Evolutionary conservation across 2,113 vertebrate species (phyloP).

Genomic region (Pyrgilauda ruficollis): DNA sequence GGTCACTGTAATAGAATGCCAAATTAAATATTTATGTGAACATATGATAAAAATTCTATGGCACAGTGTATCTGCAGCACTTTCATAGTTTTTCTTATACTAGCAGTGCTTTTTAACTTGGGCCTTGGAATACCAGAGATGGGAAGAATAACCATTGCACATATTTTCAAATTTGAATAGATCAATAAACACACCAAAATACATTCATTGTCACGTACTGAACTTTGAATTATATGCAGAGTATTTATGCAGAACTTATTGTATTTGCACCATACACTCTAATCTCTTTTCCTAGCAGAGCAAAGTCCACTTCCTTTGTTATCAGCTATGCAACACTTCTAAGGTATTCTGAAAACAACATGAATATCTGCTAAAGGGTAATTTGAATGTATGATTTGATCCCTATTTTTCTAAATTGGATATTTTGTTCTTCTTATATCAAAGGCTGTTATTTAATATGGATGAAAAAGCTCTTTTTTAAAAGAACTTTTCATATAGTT

Average conservation of each 20-base stretch:
- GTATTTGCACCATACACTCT: background rate
- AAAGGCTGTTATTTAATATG: background rate
- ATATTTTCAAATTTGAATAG: background rate
- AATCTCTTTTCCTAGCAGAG: background rate
- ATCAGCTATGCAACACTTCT: background rate
- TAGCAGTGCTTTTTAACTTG: background rate
- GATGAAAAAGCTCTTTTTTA: background rate
- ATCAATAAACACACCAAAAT: background rate
- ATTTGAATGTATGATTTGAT: background rate
- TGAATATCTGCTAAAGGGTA: background rate
- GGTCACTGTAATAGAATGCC: background rate
- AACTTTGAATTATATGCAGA: background rate
- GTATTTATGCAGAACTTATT: background rate
- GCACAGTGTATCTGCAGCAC: background rate
- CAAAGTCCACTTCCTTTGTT: conserved; percentile 15
- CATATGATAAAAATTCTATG: background rate
- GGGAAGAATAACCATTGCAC: background rate
- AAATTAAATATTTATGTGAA: background rate
- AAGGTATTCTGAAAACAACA: conserved; percentile 1
- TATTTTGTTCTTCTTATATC: background rate
- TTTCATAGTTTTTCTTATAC: background rate
- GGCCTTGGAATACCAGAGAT: background rate
- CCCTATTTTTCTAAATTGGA: background rate
- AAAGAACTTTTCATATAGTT: background rate
- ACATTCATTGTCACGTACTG: background rate